Evolutionary conservation across 2,113 vertebrate species (phyloP).

Genomic region (Macquaria ambigua): DNA sequence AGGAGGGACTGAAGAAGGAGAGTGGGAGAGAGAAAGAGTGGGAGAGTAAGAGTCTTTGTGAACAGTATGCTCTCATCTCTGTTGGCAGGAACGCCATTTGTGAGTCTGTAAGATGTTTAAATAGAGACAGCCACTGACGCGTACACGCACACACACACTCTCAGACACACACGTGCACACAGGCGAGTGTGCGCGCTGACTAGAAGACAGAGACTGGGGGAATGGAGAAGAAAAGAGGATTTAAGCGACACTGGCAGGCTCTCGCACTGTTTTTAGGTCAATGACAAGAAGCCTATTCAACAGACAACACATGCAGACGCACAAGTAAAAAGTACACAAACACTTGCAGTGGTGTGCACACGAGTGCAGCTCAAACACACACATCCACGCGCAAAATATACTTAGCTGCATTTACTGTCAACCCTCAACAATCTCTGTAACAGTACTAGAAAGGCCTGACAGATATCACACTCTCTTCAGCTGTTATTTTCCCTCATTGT

Average conservation of each 20-base stretch:
- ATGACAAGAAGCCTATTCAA: conserved; percentile 80
- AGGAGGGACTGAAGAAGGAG: conserved; percentile 56
- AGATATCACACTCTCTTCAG: conserved; percentile 42
- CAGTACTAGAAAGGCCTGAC: conserved; percentile 40
- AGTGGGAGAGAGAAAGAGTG: conserved; percentile 59
- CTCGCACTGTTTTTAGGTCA: conserved; percentile 81
- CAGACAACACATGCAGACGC: conserved; percentile 52
- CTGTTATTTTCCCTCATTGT: conserved; percentile 23
- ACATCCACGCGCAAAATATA: conserved; percentile 29
- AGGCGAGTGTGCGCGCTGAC: conserved; percentile 32
- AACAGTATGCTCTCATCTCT: conserved; percentile 75
- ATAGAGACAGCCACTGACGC: conserved; percentile 70
- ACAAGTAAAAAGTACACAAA: conserved; percentile 36
- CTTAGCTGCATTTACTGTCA: conserved; percentile 65
- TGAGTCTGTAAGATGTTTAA: conserved; percentile 82
- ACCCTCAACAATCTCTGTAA: conserved; percentile 27
- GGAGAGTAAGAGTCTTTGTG: conserved; percentile 73
- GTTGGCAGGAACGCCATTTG: conserved; percentile 76
- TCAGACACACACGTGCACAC: conserved; percentile 11
- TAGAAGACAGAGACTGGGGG: conserved; percentile 69
- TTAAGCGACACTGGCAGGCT: conserved; percentile 78
- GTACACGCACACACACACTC: conserved; percentile 19
- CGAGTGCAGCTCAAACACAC: conserved; percentile 1
- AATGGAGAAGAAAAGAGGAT: conserved; percentile 80
- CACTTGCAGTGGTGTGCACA: conserved; percentile 27